These are phyloP conservation scores for Cerastoderma edule DNA, from an alignment of 2,888 invertebrate genomes.

Conservation along the genomic window DNA sequence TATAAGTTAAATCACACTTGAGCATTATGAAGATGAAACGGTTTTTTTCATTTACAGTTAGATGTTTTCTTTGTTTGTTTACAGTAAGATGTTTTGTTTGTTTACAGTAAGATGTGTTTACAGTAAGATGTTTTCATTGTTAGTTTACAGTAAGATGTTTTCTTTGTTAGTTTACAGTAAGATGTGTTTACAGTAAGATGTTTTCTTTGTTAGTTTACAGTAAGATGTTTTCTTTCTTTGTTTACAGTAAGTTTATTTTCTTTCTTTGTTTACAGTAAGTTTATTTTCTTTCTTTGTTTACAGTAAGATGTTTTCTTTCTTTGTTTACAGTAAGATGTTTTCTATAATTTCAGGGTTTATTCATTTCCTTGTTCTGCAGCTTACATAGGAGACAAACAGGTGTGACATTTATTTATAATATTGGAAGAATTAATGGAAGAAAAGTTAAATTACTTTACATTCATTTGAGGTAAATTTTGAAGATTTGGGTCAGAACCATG, in stretches of 20 bases:
- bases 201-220: too few species aligned
- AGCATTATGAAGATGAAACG: too few species aligned
- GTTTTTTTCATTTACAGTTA: too few species aligned
- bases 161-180: background rate
- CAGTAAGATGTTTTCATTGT: background rate
- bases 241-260: too few species aligned
- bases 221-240: too few species aligned
- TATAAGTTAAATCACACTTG: too few species aligned
- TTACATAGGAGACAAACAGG: slow-evolving; percentile 70
- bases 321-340: background rate
- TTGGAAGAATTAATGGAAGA: background rate
- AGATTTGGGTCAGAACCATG: background rate
- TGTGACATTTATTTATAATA: slow-evolving; percentile 33
- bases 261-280: background rate
- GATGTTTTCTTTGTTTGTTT: too few species aligned
- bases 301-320: background rate
- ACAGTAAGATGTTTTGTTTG: too few species aligned
- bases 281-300: background rate
- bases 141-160: background rate
- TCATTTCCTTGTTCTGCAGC: slow-evolving; percentile 70
- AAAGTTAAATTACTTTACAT: background rate
- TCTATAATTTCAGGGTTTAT: slow-evolving; percentile 62
- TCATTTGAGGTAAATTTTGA: background rate
- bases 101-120: too few species aligned
- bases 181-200: too few species aligned